phyloP scores from a whole-genome alignment of 2,888 invertebrate species.

The Spatulosminthurus flaviceps region DNA sequence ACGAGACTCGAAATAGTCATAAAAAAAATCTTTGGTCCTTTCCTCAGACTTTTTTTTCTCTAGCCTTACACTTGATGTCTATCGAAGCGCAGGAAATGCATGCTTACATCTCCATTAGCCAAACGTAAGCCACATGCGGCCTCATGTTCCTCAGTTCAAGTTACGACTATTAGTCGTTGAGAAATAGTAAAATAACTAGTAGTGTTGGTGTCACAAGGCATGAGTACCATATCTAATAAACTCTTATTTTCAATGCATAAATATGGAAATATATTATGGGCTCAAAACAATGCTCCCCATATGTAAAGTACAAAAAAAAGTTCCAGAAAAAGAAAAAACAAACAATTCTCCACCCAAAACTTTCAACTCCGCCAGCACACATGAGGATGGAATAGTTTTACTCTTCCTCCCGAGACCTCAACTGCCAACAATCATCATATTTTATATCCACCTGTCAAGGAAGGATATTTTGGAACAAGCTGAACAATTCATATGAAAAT shows the following conservation, averaged over 20 bases:
- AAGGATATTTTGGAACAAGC: no score
- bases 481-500: no score
- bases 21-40: background rate
- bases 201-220: background rate
- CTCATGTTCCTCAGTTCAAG: conserved; percentile 34
- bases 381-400: no score
- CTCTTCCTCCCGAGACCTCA: no score
- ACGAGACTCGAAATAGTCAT: background rate
- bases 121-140: conserved; percentile 35
- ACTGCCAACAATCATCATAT: no score
- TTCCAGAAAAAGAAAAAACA: no score
- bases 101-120: background rate
- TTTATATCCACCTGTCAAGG: no score
- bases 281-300: no score
- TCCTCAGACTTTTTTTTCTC: background rate
- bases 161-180: conserved; percentile 35
- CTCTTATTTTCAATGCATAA: background rate
- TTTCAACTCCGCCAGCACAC: no score
- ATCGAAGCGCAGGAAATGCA: background rate
- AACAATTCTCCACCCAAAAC: no score
- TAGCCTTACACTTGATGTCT: background rate
- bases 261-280: background rate
- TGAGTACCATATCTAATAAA: conserved; percentile 10
- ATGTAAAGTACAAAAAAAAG: no score
- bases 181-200: background rate